phyloP scores from a whole-genome alignment of 2,113 vertebrate species.

The Lipotes vexillifer region DNA sequence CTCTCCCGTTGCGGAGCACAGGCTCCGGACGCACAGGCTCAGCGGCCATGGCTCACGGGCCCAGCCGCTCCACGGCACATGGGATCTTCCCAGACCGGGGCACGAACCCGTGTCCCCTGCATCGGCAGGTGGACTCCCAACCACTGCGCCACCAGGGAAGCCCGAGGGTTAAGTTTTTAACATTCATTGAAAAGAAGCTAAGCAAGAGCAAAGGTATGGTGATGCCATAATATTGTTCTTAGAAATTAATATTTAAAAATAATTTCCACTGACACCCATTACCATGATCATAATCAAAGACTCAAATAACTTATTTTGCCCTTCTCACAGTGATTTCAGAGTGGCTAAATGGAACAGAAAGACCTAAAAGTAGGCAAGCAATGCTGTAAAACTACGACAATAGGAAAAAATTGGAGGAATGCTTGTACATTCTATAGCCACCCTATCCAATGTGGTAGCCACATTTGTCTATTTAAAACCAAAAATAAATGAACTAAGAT shows the following conservation, averaged over 20 bases:
- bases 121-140: too few species aligned
- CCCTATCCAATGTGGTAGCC: neutral
- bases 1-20: too few species aligned
- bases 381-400: too few species aligned
- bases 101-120: too few species aligned
- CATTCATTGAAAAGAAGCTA: neutral
- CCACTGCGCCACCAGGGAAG: too few species aligned
- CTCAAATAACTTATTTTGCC: neutral
- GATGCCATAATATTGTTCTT: neutral
- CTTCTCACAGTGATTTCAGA: neutral
- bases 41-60: too few species aligned
- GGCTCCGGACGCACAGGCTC: too few species aligned
- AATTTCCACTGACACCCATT: neutral
- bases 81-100: too few species aligned
- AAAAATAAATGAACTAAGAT: neutral
- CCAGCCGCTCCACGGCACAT: too few species aligned
- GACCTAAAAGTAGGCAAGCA: too few species aligned
- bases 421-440: neutral
- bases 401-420: neutral
- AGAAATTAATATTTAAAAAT: neutral
- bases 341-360: neutral
- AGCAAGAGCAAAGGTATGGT: neutral
- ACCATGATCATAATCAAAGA: neutral
- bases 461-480: neutral
- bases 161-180: constrained; percentile 36